Conservation (phyloP, 2,113 vertebrate species). For the Paradoxurus hermaphroditus region DNA sequence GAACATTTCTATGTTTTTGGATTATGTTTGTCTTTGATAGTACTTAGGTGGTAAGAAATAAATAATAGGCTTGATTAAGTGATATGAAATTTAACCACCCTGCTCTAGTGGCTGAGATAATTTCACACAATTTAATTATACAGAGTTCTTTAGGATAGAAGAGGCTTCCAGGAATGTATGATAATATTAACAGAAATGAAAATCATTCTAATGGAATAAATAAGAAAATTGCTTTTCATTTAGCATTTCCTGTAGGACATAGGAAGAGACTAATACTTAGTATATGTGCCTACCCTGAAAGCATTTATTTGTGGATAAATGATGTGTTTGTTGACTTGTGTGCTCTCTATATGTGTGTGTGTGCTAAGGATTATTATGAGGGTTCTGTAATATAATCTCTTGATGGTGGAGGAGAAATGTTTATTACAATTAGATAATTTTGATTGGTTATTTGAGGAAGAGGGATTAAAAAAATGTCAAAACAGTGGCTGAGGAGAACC, state of each 20-base stretch:
- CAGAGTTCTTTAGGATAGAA: not conserved
- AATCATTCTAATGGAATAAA: conserved; percentile 5
- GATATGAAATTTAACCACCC: not conserved
- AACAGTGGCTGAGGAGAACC: not conserved
- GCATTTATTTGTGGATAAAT: not conserved
- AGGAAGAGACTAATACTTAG: not conserved
- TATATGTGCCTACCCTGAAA: not conserved
- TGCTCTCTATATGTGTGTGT: not conserved
- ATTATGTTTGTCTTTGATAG: not conserved
- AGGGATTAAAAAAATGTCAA: not conserved
- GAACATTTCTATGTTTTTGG: not conserved
- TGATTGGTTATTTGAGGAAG: not conserved
- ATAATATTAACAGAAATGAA: not conserved
- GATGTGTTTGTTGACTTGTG: not conserved
- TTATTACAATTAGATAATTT: not conserved
- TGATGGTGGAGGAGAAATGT: not conserved
- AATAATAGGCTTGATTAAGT: not conserved
- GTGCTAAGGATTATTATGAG: not conserved
- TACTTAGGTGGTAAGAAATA: not conserved
- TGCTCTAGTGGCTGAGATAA: conserved; percentile 11
- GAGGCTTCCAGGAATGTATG: not conserved
- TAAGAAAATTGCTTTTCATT: conserved; percentile 5
- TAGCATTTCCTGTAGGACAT: not conserved
- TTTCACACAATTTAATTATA: not conserved
- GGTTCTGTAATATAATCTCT: not conserved